These are phyloP conservation scores for Oncorhynchus keta DNA, from an alignment of 2,113 vertebrate genomes.

Conservation along the genomic window DNA sequence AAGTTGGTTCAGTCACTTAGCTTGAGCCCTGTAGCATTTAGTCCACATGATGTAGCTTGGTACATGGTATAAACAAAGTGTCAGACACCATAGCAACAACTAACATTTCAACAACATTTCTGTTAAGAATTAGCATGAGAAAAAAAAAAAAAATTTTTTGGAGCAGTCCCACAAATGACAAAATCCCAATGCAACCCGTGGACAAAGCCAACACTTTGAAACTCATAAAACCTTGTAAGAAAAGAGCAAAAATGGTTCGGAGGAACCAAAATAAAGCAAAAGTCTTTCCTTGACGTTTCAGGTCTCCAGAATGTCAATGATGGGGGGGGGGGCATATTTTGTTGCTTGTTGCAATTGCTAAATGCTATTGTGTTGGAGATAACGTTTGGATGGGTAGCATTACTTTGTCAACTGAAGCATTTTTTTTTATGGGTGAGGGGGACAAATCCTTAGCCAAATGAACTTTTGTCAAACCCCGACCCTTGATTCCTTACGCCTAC, in stretches of 20 bases:
- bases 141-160: neutral
- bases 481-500: slow-evolving; percentile 53
- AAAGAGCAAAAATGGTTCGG: neutral
- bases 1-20: slow-evolving; percentile 5
- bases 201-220: neutral
- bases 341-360: slow-evolving; percentile 39
- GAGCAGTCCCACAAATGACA: neutral
- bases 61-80: too few relatives aligned
- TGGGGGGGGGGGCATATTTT: slow-evolving; percentile 28
- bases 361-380: slow-evolving; percentile 52
- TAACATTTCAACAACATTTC: neutral
- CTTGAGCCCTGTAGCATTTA: too few relatives aligned
- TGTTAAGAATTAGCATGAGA: neutral
- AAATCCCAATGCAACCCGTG: neutral
- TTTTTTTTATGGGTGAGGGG: slow-evolving; percentile 54
- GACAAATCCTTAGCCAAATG: slow-evolving; percentile 48
- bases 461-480: slow-evolving; percentile 61
- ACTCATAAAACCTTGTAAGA: neutral
- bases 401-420: slow-evolving; percentile 53
- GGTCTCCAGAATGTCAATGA: neutral
- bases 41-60: too few relatives aligned
- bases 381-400: slow-evolving; percentile 49
- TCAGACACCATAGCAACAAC: neutral
- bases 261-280: too few relatives aligned
- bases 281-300: too few relatives aligned